Evolutionary conservation across 1,140 invertebrate genomes (phyloP), one percentile per base, ranked within the genome.

Genomic region (Bombyx mori): DNA sequence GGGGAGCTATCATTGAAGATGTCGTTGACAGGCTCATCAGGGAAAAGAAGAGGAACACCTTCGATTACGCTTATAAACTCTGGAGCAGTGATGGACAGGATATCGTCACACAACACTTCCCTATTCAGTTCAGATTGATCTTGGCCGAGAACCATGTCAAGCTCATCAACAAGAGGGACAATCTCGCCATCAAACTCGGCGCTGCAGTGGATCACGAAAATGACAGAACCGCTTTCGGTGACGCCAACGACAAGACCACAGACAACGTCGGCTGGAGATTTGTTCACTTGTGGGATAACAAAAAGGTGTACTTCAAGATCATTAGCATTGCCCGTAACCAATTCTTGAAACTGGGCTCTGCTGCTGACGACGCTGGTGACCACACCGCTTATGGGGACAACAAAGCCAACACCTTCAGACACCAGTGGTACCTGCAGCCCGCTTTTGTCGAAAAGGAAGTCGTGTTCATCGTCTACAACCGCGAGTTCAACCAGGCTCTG

Each of bases 401-500:
- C 10, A 42, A 43, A 4, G 42, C 8, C 42, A 42, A 53, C 18
- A 53, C 52, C 1, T 43, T n/a, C 52, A 53, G 52, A 12, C 52
- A 53, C 9, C 52, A 53, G 42, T 53, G 52, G 52, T 53, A 53
- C 52, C 52, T 53, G 7, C 35, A 44, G 3, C 52, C 52, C 1
- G 52, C 18, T 8, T n/a, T 43, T 3, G 9, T 9, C 10, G 52
- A 53, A 7, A 9, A 43, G 1, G 42, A 42, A 3, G 26, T 53
- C 3, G 8, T 53, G 26, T 53, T 53, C 52, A 43, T n/a, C 35
- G 18, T 53, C n/a, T 42, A 43, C 52, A 53, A 43, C 42, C 35
- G 52, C 35, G 42, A 53, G 52, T 53, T n/a, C 52, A 53, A 42
- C 52, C 52, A 53, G 8, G 52, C 52, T 8, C n/a, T 53, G 52